A percentile compares a stretch with the other conserved stretches of the same genome.
phyloP scores from a whole-genome alignment of 2,797 vertebrate genomes.

The Sebastes variabilis region DNA sequence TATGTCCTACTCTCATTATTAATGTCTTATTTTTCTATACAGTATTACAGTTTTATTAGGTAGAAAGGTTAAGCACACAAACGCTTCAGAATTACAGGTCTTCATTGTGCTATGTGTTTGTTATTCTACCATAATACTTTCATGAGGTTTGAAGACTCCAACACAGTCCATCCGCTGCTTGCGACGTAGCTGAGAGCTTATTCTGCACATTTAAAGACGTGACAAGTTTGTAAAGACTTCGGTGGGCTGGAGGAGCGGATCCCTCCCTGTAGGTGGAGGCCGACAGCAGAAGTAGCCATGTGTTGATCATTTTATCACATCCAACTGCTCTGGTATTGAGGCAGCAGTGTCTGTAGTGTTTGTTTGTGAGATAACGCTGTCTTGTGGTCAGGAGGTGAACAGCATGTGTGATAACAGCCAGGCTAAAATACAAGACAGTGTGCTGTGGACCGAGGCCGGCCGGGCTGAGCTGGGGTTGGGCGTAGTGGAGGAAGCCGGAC shows the following conservation, averaged over 20 bases:
- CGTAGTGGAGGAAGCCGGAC: conserved; percentile 31
- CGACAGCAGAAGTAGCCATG: neutral
- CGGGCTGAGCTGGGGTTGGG: conserved; percentile 64
- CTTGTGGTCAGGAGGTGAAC: conserved; percentile 78
- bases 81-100: conserved; percentile 32
- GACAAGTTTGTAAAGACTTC: conserved; percentile 1
- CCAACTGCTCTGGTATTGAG: conserved; percentile 41
- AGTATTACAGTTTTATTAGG: conserved; percentile 51
- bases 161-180: neutral
- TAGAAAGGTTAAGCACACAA: conserved; percentile 28
- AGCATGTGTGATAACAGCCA: conserved; percentile 75
- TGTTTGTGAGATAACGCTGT: conserved; percentile 42
- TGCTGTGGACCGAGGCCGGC: conserved; percentile 47
- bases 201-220: conserved; percentile 30
- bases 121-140: conserved; percentile 63
- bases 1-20: conserved; percentile 68
- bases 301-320: conserved; percentile 35
- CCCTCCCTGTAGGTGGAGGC: neutral
- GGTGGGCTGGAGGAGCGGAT: neutral
- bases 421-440: conserved; percentile 61
- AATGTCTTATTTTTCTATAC: conserved; percentile 51
- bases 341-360: conserved; percentile 35
- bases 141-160: conserved; percentile 44
- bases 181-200: conserved; percentile 27
- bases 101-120: conserved; percentile 40